These are phyloP conservation scores for Drosophila bipectinata DNA, from an alignment of 1,140 invertebrate genomes.

Conservation along the genomic window DNA sequence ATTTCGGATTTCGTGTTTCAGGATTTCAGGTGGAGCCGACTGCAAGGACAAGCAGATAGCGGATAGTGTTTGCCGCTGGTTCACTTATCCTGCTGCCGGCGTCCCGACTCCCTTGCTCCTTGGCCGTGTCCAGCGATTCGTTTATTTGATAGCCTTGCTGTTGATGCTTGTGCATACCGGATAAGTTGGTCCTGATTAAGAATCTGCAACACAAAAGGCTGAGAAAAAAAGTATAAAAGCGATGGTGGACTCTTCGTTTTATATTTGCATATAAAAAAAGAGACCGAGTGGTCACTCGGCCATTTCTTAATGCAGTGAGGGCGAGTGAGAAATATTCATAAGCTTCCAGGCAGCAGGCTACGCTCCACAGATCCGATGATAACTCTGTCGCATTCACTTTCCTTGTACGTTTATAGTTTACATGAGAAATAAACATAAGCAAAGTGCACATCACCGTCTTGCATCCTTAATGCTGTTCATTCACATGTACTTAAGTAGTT, in stretches of 20 bases:
- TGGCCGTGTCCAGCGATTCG: conserved; percentile 55
- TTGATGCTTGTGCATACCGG: conserved; percentile 66
- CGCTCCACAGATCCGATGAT: conserved; percentile 45
- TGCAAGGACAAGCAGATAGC: conserved; percentile 55
- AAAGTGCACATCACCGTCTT: conserved; percentile 51
- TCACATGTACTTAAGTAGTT: conserved; percentile 78
- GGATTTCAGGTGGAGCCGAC: conserved; percentile 41
- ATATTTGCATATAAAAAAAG: conserved; percentile 4
- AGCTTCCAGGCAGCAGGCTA: conserved; percentile 40
- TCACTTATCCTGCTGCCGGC: conserved; percentile 11
- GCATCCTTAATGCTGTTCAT: conserved; percentile 62
- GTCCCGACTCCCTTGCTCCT: background rate
- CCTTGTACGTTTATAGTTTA: conserved; percentile 27
- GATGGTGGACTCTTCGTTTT: background rate
- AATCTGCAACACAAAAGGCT: conserved; percentile 59
- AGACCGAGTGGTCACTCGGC: conserved; percentile 41
- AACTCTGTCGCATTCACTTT: conserved; percentile 30
- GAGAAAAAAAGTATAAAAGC: background rate
- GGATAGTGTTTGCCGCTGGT: conserved; percentile 51
- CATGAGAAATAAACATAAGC: conserved; percentile 66
- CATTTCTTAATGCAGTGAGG: conserved; percentile 23
- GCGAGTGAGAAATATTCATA: conserved; percentile 57
- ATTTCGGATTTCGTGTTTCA: conserved; percentile 38
- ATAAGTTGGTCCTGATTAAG: conserved; percentile 77
- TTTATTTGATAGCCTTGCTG: conserved; percentile 63